Conservation (phyloP, 64 coral and sea anemone species). For the Pocillopora damicornis region DNA sequence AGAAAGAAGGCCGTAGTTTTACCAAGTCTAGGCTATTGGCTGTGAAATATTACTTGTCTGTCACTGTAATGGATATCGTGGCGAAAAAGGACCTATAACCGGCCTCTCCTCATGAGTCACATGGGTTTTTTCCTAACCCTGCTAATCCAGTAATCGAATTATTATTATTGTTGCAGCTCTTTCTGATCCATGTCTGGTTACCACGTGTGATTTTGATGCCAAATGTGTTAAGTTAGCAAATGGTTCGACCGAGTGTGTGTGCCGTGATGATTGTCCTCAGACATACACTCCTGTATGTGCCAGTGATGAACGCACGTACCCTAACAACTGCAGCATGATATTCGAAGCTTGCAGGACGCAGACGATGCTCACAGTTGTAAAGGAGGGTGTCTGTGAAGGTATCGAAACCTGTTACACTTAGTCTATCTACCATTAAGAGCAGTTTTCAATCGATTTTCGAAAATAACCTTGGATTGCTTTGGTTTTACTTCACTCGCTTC, state of each 20-base stretch:
- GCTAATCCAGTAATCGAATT: too few relatives aligned
- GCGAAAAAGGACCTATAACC: background rate
- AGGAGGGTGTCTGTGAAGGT: constrained; percentile 63
- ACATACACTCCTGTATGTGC: constrained; percentile 71
- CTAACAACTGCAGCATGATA: constrained; percentile 71
- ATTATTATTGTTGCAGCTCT: constrained; percentile 41
- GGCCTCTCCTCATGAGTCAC: background rate
- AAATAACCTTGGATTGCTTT: too few relatives aligned
- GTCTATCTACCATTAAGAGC: background rate
- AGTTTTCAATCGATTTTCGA: too few relatives aligned
- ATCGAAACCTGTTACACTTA: background rate
- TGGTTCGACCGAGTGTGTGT: constrained; percentile 57
- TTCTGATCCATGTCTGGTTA: constrained; percentile 61
- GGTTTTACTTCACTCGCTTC: too few relatives aligned
- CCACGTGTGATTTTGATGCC: constrained; percentile 43
- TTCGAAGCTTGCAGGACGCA: constrained; percentile 52
- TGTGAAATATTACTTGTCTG: too few relatives aligned
- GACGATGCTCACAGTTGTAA: constrained; percentile 37
- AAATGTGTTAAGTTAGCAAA: constrained; percentile 43
- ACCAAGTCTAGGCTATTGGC: too few relatives aligned
- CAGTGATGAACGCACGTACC: constrained; percentile 59
- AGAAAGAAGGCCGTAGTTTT: too few relatives aligned
- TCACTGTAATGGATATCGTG: too few relatives aligned
- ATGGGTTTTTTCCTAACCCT: too few relatives aligned
- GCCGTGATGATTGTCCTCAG: constrained; percentile 42